These are phyloP conservation scores for Drosophila carrolli DNA, from an alignment of 1,140 invertebrate species.

Conservation along the genomic window DNA sequence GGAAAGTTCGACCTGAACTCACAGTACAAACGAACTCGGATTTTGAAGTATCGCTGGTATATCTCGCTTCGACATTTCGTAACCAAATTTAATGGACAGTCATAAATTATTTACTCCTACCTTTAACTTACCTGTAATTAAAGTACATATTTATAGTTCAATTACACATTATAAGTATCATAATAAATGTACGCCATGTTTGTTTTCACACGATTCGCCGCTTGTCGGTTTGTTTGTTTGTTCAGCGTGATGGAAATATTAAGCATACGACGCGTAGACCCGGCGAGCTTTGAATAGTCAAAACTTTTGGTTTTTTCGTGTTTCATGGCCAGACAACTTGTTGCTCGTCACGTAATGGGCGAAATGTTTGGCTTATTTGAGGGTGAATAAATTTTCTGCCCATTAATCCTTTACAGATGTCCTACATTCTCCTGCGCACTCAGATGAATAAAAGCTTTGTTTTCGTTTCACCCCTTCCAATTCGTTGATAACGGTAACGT, in stretches of 20 bases:
- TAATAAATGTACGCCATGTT: constrained; percentile 41
- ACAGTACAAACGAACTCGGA: constrained; percentile 52
- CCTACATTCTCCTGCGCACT: not conserved
- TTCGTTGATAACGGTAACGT: not conserved
- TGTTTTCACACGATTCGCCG: constrained; percentile 29
- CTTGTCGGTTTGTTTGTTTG: constrained; percentile 26
- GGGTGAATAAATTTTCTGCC: not conserved
- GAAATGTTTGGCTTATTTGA: constrained; percentile 5
- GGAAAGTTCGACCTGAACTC: constrained; percentile 3
- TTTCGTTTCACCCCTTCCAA: not conserved
- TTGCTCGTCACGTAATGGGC: constrained; percentile 41
- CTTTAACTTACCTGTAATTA: constrained; percentile 38
- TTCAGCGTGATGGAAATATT: constrained; percentile 17
- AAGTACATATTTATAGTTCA: constrained; percentile 38
- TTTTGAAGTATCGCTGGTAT: constrained; percentile 20
- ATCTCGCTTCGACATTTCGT: constrained; percentile 46
- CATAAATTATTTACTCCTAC: constrained; percentile 41
- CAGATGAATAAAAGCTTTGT: constrained; percentile 18
- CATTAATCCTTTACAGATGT: constrained; percentile 10
- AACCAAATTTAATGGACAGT: constrained; percentile 32
- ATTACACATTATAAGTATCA: constrained; percentile 42
- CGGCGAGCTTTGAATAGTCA: constrained; percentile 2
- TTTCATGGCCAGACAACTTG: constrained; percentile 51
- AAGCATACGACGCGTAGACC: constrained; percentile 36
- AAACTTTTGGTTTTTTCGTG: not conserved